Conservation (phyloP, 1,140 invertebrate species). For the Brachionus plicatilis region DNA sequence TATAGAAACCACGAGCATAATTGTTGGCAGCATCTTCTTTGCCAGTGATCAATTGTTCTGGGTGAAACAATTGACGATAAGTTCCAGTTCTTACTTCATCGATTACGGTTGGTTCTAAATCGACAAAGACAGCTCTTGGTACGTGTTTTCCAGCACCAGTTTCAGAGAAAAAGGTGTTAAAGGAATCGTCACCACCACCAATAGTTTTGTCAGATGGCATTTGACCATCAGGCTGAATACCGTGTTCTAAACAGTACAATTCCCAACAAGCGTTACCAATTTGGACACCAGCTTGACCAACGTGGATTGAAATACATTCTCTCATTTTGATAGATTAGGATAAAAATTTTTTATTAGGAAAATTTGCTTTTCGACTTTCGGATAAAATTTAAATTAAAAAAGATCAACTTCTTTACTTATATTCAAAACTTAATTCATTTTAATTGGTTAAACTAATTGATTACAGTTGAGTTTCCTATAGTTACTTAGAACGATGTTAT, state of each 20-base stretch:
- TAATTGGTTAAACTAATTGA: not conserved
- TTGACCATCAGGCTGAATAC: conserved; percentile 77
- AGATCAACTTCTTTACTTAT: not conserved
- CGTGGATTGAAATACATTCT: conserved; percentile 78
- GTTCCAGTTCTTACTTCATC: conserved; percentile 54
- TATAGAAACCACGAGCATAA: conserved; percentile 81
- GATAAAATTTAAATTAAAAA: not conserved
- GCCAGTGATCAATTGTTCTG: conserved; percentile 58
- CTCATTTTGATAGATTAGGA: conserved; percentile 45
- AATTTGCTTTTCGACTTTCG: conserved; percentile 48
- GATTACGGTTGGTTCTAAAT: conserved; percentile 76
- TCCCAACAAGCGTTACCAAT: conserved; percentile 79
- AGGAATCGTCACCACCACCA: conserved; percentile 70
- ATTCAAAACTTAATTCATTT: not conserved
- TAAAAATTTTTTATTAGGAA: not conserved
- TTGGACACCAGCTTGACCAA: conserved; percentile 81
- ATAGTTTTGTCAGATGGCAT: conserved; percentile 52
- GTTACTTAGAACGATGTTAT: not conserved
- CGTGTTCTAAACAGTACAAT: conserved; percentile 80
- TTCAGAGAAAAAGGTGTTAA: conserved; percentile 84
- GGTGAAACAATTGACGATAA: conserved; percentile 55
- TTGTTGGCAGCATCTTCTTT: conserved; percentile 83
- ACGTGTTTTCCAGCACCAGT: conserved; percentile 69
- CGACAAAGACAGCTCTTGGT: conserved; percentile 71
- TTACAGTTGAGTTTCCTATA: not conserved